Evolutionary conservation across 2,797 vertebrate species (phyloP), one percentile per base, ranked within the genome.

Genomic region (Selene dorsalis): DNA sequence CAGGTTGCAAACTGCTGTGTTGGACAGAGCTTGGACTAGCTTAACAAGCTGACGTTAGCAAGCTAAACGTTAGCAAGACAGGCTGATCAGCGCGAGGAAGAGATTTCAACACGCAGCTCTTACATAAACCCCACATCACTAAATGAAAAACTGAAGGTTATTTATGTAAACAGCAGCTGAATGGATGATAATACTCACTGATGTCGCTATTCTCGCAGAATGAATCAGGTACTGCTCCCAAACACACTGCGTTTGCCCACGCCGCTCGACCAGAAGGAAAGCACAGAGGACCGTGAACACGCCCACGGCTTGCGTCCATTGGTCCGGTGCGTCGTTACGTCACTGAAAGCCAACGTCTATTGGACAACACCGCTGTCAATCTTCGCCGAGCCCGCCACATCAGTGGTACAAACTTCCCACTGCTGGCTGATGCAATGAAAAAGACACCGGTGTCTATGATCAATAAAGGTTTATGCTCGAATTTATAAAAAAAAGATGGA

Each of bases 371-470:
- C 3, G 0, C 48, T 90, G 84, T 93, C 94, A 80, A 43, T 94
- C 84, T 57, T 4, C 43, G 4, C 6, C 6, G 11, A 77, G 35
- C 88, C 75, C 79, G 86, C 87, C 79, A 65, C 75, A 32, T 66
- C 58, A 47, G 2, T 61, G 35, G 30, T 12, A 58, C 24, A 4
- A 50, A 74, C 22, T 70, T 52, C 12, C 14, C 26, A 35, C 32
- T 24, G 60, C 45, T 73, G 95, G 94, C 93, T 96, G 95, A 96
- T 95, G 95, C 95, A 96, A 96, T 70, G 67, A 22, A 88, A 89
- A 85, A 84, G 83, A 56, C 66, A 60, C 47, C 58, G 72, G 14
- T 65, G 79, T 32, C 30, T 2, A 20, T 20, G 43, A 78, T 57
- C 28, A 58, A 2, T 41, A 16, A 0, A 13, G 16, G 4, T 30